A percentile compares a stretch with the other conserved stretches of the same genome.
Evolutionary conservation across 2,888 invertebrate genomes (phyloP).

Genomic region (Melikaiella ostensackeni): DNA sequence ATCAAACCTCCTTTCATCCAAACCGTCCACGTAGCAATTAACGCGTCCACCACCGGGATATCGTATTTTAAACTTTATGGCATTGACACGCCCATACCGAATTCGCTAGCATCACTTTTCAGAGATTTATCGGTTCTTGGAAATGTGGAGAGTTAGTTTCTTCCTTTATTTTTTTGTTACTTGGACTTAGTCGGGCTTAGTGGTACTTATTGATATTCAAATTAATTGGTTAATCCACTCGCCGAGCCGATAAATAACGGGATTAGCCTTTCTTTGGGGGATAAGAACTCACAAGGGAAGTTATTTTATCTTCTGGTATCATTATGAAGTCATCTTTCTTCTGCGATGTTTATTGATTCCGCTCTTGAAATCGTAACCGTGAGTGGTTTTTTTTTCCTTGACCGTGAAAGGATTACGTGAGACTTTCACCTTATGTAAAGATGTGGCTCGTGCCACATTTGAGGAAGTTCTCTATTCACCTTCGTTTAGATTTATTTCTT

Average conservation of each 20-base stretch:
- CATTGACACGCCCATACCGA: conserved; percentile 73
- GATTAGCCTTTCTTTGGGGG: not conserved
- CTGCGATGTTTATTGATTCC: conserved; percentile 13
- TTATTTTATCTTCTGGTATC: not conserved
- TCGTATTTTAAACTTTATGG: conserved; percentile 75
- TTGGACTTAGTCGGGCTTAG: not conserved
- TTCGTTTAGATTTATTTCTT: not conserved
- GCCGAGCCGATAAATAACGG: not conserved
- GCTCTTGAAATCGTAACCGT: conserved; percentile 22
- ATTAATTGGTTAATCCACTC: not conserved
- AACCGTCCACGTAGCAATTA: conserved; percentile 74
- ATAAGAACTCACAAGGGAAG: not conserved
- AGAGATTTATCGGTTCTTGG: conserved; percentile 52
- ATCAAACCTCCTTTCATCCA: conserved; percentile 74
- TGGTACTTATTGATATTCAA: not conserved
- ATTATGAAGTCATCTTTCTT: not conserved
- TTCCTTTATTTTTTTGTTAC: not conserved
- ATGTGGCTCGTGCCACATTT: conserved; percentile 7
- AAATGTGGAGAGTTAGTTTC: not conserved
- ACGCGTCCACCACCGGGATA: conserved; percentile 73
- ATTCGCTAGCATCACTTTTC: conserved; percentile 62
- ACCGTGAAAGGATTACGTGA: conserved; percentile 27
- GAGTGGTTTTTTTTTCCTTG: conserved; percentile 20
- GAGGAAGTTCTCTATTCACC: conserved; percentile 6
- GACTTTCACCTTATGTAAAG: conserved; percentile 17